Percentiles rank a stretch among this genome's conserved stretches.
phyloP scores from a whole-genome alignment of 2,888 invertebrate genomes.

The Sarcophaga variegata region DNA sequence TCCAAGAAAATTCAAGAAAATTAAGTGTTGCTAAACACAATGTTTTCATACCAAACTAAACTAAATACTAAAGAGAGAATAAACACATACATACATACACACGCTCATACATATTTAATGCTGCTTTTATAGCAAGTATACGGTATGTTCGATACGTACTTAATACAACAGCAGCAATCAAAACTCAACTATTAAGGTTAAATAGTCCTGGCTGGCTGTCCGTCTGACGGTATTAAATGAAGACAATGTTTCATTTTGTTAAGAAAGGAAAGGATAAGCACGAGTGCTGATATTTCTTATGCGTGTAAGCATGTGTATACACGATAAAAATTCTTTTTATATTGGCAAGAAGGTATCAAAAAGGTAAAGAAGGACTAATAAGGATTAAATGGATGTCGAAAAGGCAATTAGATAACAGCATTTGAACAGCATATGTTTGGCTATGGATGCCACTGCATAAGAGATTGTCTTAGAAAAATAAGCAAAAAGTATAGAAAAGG shows the following conservation, averaged over 20 bases:
- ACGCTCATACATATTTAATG: slow-evolving; percentile 32
- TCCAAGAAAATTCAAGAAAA: slow-evolving; percentile 30
- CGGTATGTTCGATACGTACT: background rate
- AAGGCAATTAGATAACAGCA: slow-evolving; percentile 78
- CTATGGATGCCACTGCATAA: background rate
- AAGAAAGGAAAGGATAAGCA: slow-evolving; percentile 67
- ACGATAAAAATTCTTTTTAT: slow-evolving; percentile 38
- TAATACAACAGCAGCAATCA: slow-evolving; percentile 60
- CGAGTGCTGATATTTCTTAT: slow-evolving; percentile 56
- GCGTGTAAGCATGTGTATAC: slow-evolving; percentile 12
- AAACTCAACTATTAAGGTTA: slow-evolving; percentile 64
- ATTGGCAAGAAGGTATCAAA: slow-evolving; percentile 49
- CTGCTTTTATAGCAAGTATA: background rate
- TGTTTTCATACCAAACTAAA: slow-evolving; percentile 73
- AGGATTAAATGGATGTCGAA: slow-evolving; percentile 81
- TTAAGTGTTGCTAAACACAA: slow-evolving; percentile 68
- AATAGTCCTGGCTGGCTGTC: slow-evolving; percentile 33
- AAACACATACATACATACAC: background rate
- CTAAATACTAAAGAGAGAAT: slow-evolving; percentile 25
- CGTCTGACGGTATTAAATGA: slow-evolving; percentile 1
- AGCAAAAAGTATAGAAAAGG: background rate
- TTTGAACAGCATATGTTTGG: slow-evolving; percentile 55
- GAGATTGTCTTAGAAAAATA: background rate
- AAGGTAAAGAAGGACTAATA: slow-evolving; percentile 75
- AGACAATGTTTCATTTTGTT: slow-evolving; percentile 23